Evolutionary conservation across 1,140 invertebrate species (phyloP), one percentile per base, ranked within the genome.

Genomic region (Drosophila nebulosa): DNA sequence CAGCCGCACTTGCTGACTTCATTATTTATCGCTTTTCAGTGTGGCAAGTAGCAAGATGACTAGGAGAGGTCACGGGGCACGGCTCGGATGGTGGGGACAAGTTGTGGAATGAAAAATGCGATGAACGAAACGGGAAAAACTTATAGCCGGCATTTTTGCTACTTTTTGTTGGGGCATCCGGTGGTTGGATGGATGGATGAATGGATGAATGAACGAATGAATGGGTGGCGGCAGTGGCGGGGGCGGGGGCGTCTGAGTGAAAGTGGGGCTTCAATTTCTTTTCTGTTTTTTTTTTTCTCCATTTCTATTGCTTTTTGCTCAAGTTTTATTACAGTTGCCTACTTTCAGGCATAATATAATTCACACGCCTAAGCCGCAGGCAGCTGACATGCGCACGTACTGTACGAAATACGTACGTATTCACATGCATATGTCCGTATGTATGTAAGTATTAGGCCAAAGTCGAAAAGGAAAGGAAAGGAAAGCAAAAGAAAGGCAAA

Each of bases 11-110:
- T 81, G 78, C 83, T 83, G 83, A 83, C 83, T 86, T 86, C 78
- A 88, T 86, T 81, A 86, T 86, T 88, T 86, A 86, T 86, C 74
- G 83, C 83, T 88, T 86, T 81, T 81, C 67, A 88, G 73, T 63
- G 39, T 46, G 39, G 39, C 39, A 46, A 46, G 39, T 21, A 46
- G 39, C 9, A 3, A 21, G 39, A 21, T 46, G 39, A 46, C 16
- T 46, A 18, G 16, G 39, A 53, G 61, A 22, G 52, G 53, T n/a
- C 27, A 30, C 7, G 24, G 21, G 51, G 16, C 12, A 5, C 5
- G 1, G 26, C 32, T 9, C 9, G 1, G 6, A 0, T 27, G 0
- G 7, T 5, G 16, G 50, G 12, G 32, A 6, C 10, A 12, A 36
- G 16, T 24, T 55, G 50, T 18, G 36, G 42, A 61, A 71, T 66